Evolutionary conservation across 1,140 invertebrate genomes (phyloP), one percentile per base, ranked within the genome.

Genomic region (Drosophila serrata): DNA sequence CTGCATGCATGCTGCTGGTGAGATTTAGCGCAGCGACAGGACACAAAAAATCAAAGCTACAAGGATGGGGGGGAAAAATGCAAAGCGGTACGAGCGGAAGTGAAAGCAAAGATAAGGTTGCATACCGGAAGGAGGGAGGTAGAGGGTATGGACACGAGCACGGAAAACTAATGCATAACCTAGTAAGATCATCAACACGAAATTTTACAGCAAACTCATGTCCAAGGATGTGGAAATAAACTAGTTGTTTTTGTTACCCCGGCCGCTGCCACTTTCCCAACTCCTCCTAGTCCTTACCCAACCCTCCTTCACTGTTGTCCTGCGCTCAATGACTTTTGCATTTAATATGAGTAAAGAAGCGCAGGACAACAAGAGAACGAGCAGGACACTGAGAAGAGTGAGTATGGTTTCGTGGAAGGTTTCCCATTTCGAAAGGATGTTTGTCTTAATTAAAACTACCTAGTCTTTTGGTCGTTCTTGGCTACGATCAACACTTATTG

Each of bases 171-270:
- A 91, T 91, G 88, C 88, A 91, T 91, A 91, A 88, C 88, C 88
- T 88, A 91, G 88, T 91, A 78, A 91, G 88, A 91, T 91, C 88
- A 91, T 91, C 88, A 91, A 91, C 88, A 91, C 88, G 88, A 88
- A 88, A 88, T 91, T 91, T 91, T 91, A 91, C 88, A 91, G 81
- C 88, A 81, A 90, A 90, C 85, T 90, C 85, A 85, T 90, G 85
- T 90, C 85, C 85, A 90, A 90, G 85, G 81, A 85, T 90, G 78
- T 87, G 70, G 81, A 90, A 81, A 90, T 90, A 90, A 90, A 90
- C 85, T 90, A 72, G 74, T 70, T 81, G 70, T 90, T 90, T 77
- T 90, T 90, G 85, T 82, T 76, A 75, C 78, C 64, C 48, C 29
- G 73, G 62, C 64, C 64, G 19, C 39, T 63, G 31, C 53, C 42